A percentile compares a stretch with the other conserved stretches of the same genome.
These are phyloP conservation scores for Hedya salicella DNA, from an alignment of 2,888 invertebrate genomes.

Conservation along the genomic window DNA sequence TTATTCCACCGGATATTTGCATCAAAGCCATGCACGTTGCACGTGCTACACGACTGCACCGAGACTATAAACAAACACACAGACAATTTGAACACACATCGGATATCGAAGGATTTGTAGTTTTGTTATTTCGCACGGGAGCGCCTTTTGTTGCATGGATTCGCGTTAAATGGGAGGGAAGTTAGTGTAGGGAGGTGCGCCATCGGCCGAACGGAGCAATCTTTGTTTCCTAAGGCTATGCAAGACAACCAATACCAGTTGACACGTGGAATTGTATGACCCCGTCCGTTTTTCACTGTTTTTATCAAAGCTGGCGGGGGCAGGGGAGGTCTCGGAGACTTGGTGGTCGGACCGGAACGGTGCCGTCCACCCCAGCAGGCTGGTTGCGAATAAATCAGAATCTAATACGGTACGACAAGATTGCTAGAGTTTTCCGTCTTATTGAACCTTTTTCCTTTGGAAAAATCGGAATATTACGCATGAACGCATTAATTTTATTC, in stretches of 20 bases:
- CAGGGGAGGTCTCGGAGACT: conserved; percentile 57
- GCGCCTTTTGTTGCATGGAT: conserved; percentile 81
- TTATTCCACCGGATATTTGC: conserved; percentile 12
- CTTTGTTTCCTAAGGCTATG: conserved; percentile 81
- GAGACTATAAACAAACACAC: conserved; percentile 35
- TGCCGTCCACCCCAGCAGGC: conserved; percentile 72
- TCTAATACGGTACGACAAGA: conserved; percentile 77
- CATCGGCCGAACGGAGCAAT: conserved; percentile 81
- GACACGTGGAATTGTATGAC: conserved; percentile 63
- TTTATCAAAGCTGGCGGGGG: conserved; percentile 45
- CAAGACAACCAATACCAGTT: conserved; percentile 64
- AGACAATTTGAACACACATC: conserved; percentile 53
- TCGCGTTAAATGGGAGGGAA: conserved; percentile 83
- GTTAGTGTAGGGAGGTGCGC: conserved; percentile 79
- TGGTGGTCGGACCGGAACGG: conserved; percentile 67
- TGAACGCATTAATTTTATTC: conserved; percentile 22
- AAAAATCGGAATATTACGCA: conserved; percentile 32
- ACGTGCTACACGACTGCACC: not conserved
- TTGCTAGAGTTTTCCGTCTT: conserved; percentile 77
- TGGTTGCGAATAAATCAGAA: conserved; percentile 79
- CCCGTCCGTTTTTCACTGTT: conserved; percentile 46
- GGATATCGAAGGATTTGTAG: conserved; percentile 72
- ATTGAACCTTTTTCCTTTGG: conserved; percentile 68
- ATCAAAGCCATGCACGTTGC: not conserved
- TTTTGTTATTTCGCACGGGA: conserved; percentile 83